phyloP scores from a whole-genome alignment of 1,140 invertebrate species.

The Drosophila tani region DNA sequence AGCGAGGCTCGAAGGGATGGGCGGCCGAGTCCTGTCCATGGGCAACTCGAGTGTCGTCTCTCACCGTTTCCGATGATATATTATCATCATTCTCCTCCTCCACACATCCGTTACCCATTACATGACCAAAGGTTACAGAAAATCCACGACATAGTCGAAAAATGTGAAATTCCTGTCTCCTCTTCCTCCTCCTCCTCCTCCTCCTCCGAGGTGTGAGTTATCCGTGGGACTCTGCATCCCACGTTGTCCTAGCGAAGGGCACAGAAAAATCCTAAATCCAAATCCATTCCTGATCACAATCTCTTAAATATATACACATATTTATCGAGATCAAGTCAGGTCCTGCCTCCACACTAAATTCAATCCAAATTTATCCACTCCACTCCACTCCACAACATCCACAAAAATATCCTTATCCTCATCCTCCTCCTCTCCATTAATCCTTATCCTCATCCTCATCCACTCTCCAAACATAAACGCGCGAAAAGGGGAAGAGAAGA shows the following conservation, averaged over 20 bases:
- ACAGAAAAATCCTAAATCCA: constrained; percentile 58
- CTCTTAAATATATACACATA: constrained; percentile 44
- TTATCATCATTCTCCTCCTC: constrained; percentile 22
- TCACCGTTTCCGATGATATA: neutral
- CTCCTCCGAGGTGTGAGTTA: constrained; percentile 34
- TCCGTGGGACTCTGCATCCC: constrained; percentile 64
- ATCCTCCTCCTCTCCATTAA: constrained; percentile 61
- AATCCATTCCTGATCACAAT: constrained; percentile 59
- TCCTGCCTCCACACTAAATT: constrained; percentile 68
- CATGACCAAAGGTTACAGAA: constrained; percentile 38
- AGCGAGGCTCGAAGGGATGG: constrained; percentile 55
- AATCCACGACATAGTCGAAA: constrained; percentile 14
- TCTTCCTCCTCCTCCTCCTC: constrained; percentile 9
- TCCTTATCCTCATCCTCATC: constrained; percentile 65
- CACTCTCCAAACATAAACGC: constrained; percentile 79
- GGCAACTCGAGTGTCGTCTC: constrained; percentile 28
- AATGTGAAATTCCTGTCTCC: constrained; percentile 38
- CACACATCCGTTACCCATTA: constrained; percentile 47
- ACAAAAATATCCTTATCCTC: constrained; percentile 64
- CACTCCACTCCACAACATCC: constrained; percentile 67
- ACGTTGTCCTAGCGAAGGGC: constrained; percentile 70
- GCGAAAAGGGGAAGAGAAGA: constrained; percentile 79
- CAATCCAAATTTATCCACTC: constrained; percentile 63
- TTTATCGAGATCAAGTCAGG: constrained; percentile 46
- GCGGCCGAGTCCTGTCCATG: constrained; percentile 66